Base-by-base conservation (phyloP, 37 sponge, comb jelly and placozoan species). In the Chondrosia reniformis region DNA sequence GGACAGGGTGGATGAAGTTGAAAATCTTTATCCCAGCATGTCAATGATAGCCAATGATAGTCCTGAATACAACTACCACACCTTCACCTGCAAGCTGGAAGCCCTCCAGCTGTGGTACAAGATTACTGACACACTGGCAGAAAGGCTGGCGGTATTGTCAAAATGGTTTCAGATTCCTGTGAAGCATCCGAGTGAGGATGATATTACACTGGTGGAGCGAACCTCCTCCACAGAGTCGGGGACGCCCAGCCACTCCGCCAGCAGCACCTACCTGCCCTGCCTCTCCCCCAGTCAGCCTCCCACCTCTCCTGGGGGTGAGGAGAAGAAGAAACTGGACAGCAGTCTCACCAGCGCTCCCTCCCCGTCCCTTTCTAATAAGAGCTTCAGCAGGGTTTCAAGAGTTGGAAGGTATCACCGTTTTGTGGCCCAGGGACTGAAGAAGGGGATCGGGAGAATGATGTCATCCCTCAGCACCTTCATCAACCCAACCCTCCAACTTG, bases 51-150 rank as follows among this genome's bases (percentile, higher is more conserved):
- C 54, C 4, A 77, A 86, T 1, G 86, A 81, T 1, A 61, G 82
- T 49, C 61, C 69, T 0, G 62, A 80, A 28, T 91, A 80, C 49
- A 76, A 64, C 45, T 66, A 43, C 0, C 64, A 54, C 22, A 54
- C 44, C 42, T 91, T 91, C 65, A 67, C 40, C 43, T 69, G 87
- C 0, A 73, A 79, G 27, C 64, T 67, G 19, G 71, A 66, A 12
- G 87, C 87, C 37, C 74, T 91, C 39, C 55, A 62, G 6, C 80
- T 91, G 56, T 91, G 91, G 91, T 28, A 17, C 15, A 86, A 86
- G 74, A 78, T 91, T 33, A 86, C 87, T 0, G 17, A 46, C 0
- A 74, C 78, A 3, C 63, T 91, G 0, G 77, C 87, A 0, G 28
- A 80, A 10, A 45, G 45, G 9, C 77, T 91, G 21, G 44, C 61